Evolutionary conservation across 2,113 vertebrate species (phyloP).

Genomic region (Probosciger aterrimus): DNA sequence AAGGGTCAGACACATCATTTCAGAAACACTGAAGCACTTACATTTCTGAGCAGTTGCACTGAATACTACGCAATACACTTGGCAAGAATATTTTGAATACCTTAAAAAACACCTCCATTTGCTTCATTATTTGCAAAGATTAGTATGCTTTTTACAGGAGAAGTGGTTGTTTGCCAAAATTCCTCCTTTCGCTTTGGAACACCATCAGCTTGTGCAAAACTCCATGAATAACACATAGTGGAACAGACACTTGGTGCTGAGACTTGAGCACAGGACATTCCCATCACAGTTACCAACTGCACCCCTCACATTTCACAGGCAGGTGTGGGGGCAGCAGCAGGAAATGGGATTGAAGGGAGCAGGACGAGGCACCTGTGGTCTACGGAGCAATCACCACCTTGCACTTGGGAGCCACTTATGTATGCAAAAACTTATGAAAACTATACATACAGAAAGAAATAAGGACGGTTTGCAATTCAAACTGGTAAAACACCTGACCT

Average conservation of each 20-base stretch:
- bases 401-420: not conserved
- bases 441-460: not conserved
- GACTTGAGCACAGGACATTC: rapidly evolving
- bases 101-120: not conserved
- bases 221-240: not conserved
- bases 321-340: rapidly evolving
- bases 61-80: not conserved
- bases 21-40: not conserved
- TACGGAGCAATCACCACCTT: not conserved
- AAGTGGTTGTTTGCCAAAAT: not conserved
- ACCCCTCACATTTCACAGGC: not conserved
- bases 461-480: not conserved
- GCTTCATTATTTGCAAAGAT: not conserved
- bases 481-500: not conserved
- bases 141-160: not conserved
- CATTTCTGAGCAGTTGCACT: not conserved
- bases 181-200: not conserved
- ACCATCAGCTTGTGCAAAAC: not conserved
- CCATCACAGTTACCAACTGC: not conserved
- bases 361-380: rapidly evolving
- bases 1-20: not conserved
- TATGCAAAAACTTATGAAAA: not conserved
- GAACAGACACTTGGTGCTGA: not conserved
- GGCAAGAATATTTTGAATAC: not conserved
- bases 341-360: rapidly evolving